Conservation (phyloP, 1,140 invertebrate species). For the Rhyzopertha dominica region DNA sequence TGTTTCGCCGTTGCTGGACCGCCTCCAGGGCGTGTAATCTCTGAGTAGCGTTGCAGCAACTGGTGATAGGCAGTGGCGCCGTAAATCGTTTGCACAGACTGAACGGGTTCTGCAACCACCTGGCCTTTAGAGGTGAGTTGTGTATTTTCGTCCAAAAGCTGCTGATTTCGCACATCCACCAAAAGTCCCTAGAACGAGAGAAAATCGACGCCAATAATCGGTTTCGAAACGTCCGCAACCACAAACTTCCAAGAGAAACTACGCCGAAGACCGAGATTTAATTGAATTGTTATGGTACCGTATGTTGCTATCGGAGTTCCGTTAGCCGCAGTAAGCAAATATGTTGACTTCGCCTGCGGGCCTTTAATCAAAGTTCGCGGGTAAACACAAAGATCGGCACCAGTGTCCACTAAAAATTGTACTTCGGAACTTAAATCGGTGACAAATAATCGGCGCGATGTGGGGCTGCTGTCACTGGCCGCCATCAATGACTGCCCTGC, state of each 20-base stretch:
- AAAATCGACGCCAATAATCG: slow-evolving; percentile 44
- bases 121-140: neutral
- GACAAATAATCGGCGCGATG: slow-evolving; percentile 24
- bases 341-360: neutral
- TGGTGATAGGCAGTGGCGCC: too few species aligned
- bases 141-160: slow-evolving; percentile 33
- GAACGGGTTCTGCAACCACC: too few species aligned
- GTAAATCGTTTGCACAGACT: neutral
- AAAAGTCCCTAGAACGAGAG: slow-evolving; percentile 27
- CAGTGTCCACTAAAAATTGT: slow-evolving; percentile 19
- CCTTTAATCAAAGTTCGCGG: slow-evolving; percentile 5
- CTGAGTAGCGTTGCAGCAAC: slow-evolving; percentile 27
- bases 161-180: slow-evolving; percentile 28
- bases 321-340: slow-evolving; percentile 25
- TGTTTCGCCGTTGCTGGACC: slow-evolving; percentile 3
- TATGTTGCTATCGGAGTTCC: slow-evolving; percentile 25
- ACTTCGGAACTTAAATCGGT: slow-evolving; percentile 7
- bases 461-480: neutral
- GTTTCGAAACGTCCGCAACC: slow-evolving; percentile 41
- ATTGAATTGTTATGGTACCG: slow-evolving; percentile 12
- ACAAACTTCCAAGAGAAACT: too few species aligned
- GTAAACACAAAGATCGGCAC: slow-evolving; percentile 21
- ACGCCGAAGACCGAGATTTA: slow-evolving; percentile 25
- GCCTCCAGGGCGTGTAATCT: slow-evolving; percentile 31
- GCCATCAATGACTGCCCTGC: neutral